Evolutionary conservation across 2,888 invertebrate genomes (phyloP).

Genomic region (Parapristionchus giblindavisi): DNA sequence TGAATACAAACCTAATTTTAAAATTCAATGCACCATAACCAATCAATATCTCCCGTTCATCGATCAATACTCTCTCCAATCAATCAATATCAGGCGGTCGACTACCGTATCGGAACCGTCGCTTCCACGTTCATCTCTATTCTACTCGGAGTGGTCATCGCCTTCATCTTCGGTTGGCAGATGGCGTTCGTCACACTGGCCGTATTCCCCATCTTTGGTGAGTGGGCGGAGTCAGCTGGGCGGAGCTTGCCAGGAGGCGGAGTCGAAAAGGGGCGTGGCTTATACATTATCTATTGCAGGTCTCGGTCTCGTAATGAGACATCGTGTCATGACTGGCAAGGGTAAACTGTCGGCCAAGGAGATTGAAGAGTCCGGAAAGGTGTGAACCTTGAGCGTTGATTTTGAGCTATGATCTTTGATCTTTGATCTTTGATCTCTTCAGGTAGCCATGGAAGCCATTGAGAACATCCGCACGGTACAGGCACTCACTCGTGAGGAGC

Average conservation of each 20-base stretch:
- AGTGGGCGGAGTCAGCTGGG: conserved; percentile 62
- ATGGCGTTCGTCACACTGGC: conserved; percentile 71
- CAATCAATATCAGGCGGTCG: conserved; percentile 72
- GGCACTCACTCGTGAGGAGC: conserved; percentile 70
- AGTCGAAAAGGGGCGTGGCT: background rate
- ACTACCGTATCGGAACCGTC: conserved; percentile 70
- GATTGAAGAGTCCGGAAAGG: conserved; percentile 74
- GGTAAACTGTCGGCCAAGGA: conserved; percentile 71
- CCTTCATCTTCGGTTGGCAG: conserved; percentile 72
- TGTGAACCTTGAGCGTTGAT: conserved; percentile 57
- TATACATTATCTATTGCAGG: background rate
- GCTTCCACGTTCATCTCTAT: conserved; percentile 69
- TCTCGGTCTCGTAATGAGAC: conserved; percentile 51
- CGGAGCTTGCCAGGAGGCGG: conserved; percentile 41
- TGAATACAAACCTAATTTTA: too few relatives aligned
- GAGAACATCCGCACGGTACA: conserved; percentile 72
- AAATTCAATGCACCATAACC: too few relatives aligned
- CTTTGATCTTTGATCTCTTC: too few relatives aligned
- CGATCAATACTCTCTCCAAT: too few relatives aligned
- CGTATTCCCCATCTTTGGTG: conserved; percentile 69
- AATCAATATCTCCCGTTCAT: too few relatives aligned
- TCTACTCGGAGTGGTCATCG: conserved; percentile 60
- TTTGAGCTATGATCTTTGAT: too few relatives aligned
- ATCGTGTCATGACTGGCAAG: conserved; percentile 68
- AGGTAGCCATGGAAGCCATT: conserved; percentile 71